Percentiles rank a stretch among this genome's conserved stretches.
phyloP scores from a whole-genome alignment of 2,113 vertebrate species.

The Nestor notabilis region DNA sequence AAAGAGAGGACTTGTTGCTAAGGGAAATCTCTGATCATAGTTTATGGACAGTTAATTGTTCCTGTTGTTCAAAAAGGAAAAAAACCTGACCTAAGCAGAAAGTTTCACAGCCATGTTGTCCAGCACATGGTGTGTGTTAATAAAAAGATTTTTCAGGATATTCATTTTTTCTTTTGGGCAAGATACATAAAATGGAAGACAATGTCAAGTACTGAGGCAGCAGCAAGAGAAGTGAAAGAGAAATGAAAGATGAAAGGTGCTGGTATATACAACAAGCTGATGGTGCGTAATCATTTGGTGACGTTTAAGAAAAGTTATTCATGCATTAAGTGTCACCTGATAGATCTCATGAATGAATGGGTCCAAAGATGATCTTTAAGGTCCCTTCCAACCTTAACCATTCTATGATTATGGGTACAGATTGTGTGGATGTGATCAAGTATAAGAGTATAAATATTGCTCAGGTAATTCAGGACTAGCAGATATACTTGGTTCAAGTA shows the following conservation, averaged over 20 bases:
- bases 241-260: not conserved
- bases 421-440: not conserved
- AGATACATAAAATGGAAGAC: not conserved
- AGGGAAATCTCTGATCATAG: not conserved
- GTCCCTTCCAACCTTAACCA: not conserved
- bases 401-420: not conserved
- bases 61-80: not conserved
- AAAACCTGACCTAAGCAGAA: not conserved
- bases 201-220: not conserved
- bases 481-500: not conserved
- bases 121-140: not conserved
- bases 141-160: not conserved
- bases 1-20: not conserved
- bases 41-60: not conserved
- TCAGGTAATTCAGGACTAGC: not conserved
- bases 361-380: not conserved
- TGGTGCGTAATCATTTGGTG: not conserved
- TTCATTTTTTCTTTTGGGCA: not conserved
- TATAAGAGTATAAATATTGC: not conserved
- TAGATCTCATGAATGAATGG: not conserved
- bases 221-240: not conserved
- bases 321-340: not conserved
- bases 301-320: not conserved
- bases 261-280: not conserved
- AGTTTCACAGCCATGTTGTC: accelerated